Conservation (phyloP, 2,888 invertebrate genomes). For the Orchestes rusci region DNA sequence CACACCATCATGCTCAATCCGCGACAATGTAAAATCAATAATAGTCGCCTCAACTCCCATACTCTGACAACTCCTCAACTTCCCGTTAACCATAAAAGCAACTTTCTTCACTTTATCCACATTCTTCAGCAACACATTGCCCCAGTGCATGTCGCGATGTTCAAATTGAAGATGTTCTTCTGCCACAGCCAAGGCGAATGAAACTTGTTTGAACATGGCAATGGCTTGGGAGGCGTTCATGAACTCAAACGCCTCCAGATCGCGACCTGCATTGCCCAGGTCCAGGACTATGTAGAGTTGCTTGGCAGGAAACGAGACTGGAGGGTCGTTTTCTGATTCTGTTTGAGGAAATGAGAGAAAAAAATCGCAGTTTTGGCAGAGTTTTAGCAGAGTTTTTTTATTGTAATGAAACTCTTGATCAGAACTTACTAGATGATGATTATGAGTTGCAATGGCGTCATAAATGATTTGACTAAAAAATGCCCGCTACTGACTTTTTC, state of each 20-base stretch:
- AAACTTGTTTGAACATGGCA: constrained; percentile 63
- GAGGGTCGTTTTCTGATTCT: constrained; percentile 77
- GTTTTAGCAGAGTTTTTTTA: background rate
- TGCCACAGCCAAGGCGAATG: constrained; percentile 73
- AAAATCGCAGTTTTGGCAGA: too few species aligned
- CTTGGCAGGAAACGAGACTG: constrained; percentile 59
- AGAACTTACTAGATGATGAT: background rate
- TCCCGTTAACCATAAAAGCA: constrained; percentile 16
- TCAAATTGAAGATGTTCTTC: constrained; percentile 83
- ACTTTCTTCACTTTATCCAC: constrained; percentile 10
- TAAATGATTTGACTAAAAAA: too few species aligned
- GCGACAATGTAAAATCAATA: constrained; percentile 86
- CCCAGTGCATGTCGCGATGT: constrained; percentile 94
- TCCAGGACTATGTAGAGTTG: constrained; percentile 83
- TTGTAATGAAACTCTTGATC: too few species aligned
- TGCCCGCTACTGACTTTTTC: too few species aligned
- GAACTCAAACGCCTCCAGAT: constrained; percentile 75
- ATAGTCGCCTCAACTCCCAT: constrained; percentile 51
- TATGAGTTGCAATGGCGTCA: too few species aligned
- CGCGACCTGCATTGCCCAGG: constrained; percentile 78
- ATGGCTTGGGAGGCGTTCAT: constrained; percentile 64
- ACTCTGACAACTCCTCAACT: constrained; percentile 3
- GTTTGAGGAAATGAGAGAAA: too few species aligned
- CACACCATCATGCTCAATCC: constrained; percentile 55
- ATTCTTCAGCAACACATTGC: constrained; percentile 71